Conservation (phyloP, 2,888 invertebrate species). For the Conistra vaccinii region DNA sequence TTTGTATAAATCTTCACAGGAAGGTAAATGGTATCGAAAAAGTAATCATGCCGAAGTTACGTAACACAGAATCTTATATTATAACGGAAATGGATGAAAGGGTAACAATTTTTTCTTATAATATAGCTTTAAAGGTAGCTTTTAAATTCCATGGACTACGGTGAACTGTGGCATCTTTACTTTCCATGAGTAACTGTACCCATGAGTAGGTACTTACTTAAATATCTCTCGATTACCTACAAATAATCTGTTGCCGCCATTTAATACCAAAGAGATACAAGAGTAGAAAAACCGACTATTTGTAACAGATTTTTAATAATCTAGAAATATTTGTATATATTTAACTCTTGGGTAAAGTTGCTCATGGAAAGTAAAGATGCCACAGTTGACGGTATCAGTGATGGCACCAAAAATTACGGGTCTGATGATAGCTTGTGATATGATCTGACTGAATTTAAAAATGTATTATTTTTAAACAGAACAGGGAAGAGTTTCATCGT, state of each 20-base stretch:
- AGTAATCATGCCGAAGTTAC: slow-evolving; percentile 86
- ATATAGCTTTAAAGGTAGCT: background rate
- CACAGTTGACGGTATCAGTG: too few species aligned
- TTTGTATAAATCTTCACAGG: slow-evolving; percentile 73
- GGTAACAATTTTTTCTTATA: slow-evolving; percentile 68
- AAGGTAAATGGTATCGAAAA: slow-evolving; percentile 89
- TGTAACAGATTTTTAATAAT: too few species aligned
- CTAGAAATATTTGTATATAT: too few species aligned
- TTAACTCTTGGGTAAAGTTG: too few species aligned
- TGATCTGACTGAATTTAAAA: background rate
- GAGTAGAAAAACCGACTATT: too few species aligned
- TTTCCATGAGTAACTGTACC: too few species aligned
- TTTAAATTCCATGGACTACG: background rate
- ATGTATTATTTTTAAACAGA: slow-evolving; percentile 70
- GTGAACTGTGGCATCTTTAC: too few species aligned
- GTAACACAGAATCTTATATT: slow-evolving; percentile 86
- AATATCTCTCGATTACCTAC: too few species aligned
- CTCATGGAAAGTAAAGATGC: too few species aligned
- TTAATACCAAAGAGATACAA: too few species aligned
- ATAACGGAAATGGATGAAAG: slow-evolving; percentile 87
- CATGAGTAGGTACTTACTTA: too few species aligned
- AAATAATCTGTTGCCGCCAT: too few species aligned
- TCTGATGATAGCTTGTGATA: background rate
- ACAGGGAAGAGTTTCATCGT: slow-evolving; percentile 88
- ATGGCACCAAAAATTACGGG: background rate